Conservation (phyloP, 2,888 invertebrate genomes). For the Oithona nana region DNA sequence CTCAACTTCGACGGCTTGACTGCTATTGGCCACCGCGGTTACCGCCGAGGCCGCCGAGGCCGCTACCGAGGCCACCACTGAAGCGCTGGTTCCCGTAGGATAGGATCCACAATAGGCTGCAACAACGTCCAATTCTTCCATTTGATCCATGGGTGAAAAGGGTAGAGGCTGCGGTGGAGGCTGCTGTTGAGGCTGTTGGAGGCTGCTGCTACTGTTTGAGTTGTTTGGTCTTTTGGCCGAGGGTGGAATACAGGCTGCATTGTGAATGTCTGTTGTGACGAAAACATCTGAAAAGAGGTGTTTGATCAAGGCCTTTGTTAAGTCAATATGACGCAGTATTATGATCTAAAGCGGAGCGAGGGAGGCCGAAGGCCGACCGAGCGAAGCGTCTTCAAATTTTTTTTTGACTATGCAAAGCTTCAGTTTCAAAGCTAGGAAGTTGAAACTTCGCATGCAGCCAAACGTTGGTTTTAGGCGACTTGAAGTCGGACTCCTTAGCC, state of each 20-base stretch:
- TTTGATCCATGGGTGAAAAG: conserved; percentile 14
- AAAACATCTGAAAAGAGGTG: background rate
- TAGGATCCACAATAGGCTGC: background rate
- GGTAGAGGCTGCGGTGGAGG: background rate
- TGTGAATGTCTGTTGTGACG: background rate
- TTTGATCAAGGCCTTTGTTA: too few relatives aligned
- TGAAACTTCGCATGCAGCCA: too few relatives aligned
- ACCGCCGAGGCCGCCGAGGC: background rate
- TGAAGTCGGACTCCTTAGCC: too few relatives aligned
- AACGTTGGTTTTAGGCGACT: too few relatives aligned
- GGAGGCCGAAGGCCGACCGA: too few relatives aligned
- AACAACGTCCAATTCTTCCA: conserved; percentile 7
- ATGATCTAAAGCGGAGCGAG: too few relatives aligned
- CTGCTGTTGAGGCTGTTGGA: background rate
- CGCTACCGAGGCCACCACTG: background rate
- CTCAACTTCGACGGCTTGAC: background rate
- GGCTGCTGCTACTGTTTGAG: background rate
- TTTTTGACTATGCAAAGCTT: too few relatives aligned
- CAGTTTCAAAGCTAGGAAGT: too few relatives aligned
- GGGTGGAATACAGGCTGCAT: background rate
- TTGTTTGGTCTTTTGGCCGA: background rate
- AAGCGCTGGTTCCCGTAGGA: background rate
- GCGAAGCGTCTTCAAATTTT: too few relatives aligned
- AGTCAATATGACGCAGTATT: too few relatives aligned
- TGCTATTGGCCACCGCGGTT: background rate